Base-by-base conservation (phyloP, 2,888 invertebrate species). In the Acronicta leporina region DNA sequence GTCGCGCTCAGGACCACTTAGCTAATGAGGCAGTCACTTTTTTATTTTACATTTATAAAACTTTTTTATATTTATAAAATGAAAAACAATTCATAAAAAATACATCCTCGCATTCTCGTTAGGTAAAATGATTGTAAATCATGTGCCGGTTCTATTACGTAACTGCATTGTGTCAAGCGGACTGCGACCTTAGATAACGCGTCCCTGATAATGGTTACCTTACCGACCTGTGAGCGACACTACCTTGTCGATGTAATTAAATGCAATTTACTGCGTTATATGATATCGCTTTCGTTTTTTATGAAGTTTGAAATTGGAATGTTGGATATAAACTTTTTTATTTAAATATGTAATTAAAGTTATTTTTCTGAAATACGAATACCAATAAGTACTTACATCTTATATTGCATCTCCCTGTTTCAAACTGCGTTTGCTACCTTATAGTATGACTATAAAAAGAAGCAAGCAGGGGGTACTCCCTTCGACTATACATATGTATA, bases 161-260 rank as follows among this genome's bases (percentile, higher is more conserved):
- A 72, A 74, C 20, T 33, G 49, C 59, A 59, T 66, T 68, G 59
- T 68, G 55, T 73, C 70, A 72, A 69, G 47, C 61, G 48, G 55
- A 60, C 58, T 68, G 62, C 61, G 79, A 80, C 81, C 77, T 69
- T 54, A 63, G 81, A 79, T 79, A 80, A 74, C 63, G 47, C 47
- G 67, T 68, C 59, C 68, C 63, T 70, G 79, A 79, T 78, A 76
- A 62, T 63, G 63, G 54, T 45, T 78, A 76, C 81, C 59, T 71
- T 64, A 56, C 51, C 55, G 74, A 73, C 73, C 75, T 75, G 68
- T 60, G 48, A 27, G 62, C 65, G 65, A 74, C 61, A 60, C 56
- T 54, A 60, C 69, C 76, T 69, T 72, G 72, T 59, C 50, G 57
- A 7, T 55, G 62, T 64, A 66, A 72, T 78, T 75, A 61, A 72